Evolutionary conservation across 2,113 vertebrate genomes (phyloP).

Genomic region (Silurus meridionalis): DNA sequence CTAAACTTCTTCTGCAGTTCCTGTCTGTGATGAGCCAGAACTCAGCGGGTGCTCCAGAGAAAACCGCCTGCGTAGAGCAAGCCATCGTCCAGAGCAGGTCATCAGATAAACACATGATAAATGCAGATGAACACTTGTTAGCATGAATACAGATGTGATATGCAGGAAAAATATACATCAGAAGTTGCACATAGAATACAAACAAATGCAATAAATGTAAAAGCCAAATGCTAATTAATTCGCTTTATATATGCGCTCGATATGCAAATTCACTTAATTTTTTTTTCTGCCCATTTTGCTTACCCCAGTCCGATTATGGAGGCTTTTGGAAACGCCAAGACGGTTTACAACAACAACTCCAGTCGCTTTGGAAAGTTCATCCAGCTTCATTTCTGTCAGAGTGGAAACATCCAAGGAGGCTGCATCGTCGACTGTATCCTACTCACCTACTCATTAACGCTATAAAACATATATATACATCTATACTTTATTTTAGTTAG

Average conservation of each 20-base stretch:
- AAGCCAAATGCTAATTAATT: too few species aligned
- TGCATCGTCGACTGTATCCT: conserved; percentile 93
- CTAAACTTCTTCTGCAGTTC: conserved; percentile 87
- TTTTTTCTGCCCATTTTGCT: conserved; percentile 25
- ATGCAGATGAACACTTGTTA: neutral
- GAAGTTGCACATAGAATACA: neutral
- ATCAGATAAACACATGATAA: conserved; percentile 23
- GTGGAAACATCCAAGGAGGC: conserved; percentile 89
- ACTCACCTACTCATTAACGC: neutral
- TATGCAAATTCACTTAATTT: neutral
- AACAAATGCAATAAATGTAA: neutral
- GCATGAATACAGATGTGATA: neutral
- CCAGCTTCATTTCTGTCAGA: conserved; percentile 87
- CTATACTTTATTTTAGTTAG: neutral
- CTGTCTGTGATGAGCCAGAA: conserved; percentile 90
- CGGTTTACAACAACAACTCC: conserved; percentile 93
- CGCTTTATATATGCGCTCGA: neutral
- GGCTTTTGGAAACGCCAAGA: conserved; percentile 90
- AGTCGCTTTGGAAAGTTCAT: conserved; percentile 93
- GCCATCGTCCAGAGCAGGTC: conserved; percentile 93
- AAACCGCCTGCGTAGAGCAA: conserved; percentile 80
- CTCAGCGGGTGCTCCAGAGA: conserved; percentile 76
- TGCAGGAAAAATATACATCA: neutral
- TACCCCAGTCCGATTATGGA: conserved; percentile 85
- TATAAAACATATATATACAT: neutral